Conservation (phyloP, 2,888 invertebrate genomes). For the Hoplodrina ambigua region DNA sequence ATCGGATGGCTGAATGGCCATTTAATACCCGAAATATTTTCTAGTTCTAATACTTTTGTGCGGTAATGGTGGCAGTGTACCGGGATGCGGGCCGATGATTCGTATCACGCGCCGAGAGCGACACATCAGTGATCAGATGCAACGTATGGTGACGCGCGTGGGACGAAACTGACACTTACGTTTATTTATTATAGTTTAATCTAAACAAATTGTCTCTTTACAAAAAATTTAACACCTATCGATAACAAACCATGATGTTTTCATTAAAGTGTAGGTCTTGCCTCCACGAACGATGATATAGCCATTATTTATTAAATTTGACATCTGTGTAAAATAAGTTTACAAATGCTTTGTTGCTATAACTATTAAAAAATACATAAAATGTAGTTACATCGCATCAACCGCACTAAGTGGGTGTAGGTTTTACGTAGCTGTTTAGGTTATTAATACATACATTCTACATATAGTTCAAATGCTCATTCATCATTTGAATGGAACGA, state of each 20-base stretch:
- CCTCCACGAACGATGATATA: not conserved
- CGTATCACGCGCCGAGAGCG: constrained; percentile 57
- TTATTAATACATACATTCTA: constrained; percentile 10
- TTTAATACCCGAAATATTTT: constrained; percentile 57
- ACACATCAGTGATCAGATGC: constrained; percentile 49
- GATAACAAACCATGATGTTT: constrained; percentile 19
- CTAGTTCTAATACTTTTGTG: constrained; percentile 49
- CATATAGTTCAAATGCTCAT: constrained; percentile 42
- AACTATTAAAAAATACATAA: not conserved
- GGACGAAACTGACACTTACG: constrained; percentile 35
- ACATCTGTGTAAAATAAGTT: not conserved
- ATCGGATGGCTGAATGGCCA: constrained; percentile 26
- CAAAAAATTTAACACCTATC: constrained; percentile 28
- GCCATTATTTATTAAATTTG: constrained; percentile 1
- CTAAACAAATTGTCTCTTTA: constrained; percentile 40
- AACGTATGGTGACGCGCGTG: constrained; percentile 38
- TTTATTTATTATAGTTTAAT: constrained; percentile 42
- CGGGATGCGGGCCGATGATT: constrained; percentile 63
- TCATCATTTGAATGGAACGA: constrained; percentile 51
- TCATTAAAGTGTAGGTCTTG: constrained; percentile 14
- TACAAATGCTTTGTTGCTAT: not conserved
- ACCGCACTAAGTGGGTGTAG: constrained; percentile 12
- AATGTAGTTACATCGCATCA: not conserved
- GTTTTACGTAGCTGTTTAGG: constrained; percentile 7
- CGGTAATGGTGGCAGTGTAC: constrained; percentile 36